These are phyloP conservation scores for Athene noctua DNA, from an alignment of 2,113 vertebrate species.

Conservation along the genomic window DNA sequence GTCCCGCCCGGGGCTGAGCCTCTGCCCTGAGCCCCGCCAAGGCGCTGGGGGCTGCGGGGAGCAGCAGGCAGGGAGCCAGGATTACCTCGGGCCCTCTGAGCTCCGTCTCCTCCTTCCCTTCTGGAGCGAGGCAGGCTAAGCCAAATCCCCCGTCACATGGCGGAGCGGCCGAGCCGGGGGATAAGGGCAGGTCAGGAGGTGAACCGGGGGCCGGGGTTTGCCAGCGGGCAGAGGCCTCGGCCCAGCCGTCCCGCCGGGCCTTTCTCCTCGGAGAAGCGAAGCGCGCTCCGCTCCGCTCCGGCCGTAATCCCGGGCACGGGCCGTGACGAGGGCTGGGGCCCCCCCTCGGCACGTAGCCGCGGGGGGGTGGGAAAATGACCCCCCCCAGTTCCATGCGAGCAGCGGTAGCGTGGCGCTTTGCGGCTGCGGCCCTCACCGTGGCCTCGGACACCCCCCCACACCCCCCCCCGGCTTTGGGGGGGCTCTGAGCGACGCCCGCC, in stretches of 20 bases:
- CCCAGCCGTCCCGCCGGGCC: not conserved
- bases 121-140: not conserved
- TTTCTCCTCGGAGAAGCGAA: not conserved
- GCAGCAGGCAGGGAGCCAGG: not conserved
- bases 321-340: no score
- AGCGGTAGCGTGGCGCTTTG: no score
- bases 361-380: no score
- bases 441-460: no score
- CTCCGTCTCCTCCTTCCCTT: not conserved
- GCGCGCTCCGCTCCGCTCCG: not conserved
- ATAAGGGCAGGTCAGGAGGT: slow-evolving; percentile 24
- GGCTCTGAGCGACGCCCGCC: no score
- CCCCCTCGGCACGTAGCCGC: no score
- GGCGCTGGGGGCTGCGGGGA: fast-evolving
- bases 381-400: no score
- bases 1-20: fast-evolving
- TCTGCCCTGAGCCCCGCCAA: not conserved
- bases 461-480: no score
- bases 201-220: slow-evolving; percentile 30
- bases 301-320: not conserved
- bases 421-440: no score
- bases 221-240: not conserved
- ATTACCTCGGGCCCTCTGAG: not conserved
- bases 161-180: not conserved
- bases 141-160: slow-evolving; percentile 49